Evolutionary conservation across 2,888 invertebrate genomes (phyloP), one percentile per base, ranked within the genome.

Genomic region (Lordiphosa fenestrarum): DNA sequence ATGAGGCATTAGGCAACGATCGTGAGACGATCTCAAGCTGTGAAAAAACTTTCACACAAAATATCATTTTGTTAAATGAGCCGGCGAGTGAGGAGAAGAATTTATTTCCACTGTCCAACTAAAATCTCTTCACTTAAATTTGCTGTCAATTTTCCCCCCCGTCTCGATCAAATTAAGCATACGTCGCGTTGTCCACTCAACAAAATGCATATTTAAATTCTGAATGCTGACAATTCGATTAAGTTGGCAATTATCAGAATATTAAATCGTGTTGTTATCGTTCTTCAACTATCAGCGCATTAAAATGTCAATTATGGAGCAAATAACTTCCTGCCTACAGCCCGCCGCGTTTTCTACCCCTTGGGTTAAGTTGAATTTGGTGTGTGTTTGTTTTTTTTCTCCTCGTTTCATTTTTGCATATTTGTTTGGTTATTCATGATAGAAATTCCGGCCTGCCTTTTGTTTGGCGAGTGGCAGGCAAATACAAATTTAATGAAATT

Each of bases 191-290:
- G 56, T 47, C 41, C 48, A 6, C 35, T 36, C 37, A 49, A 23
- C 51, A 51, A 13, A 23, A 33, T 52, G 36, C 38, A 53, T 65
- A 51, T 42, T 57, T 35, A 19, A 44, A 44, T 44, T 44, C 50
- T 15, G 40, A 25, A 38, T 39, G 66, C 48, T 44, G 80, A 74
- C 80, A 80, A 80, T 80, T 84, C 80, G 84, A 80, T 84, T 80
- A 80, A 84, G 83, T 82, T 69, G 65, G 61, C 84, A 80, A 80
- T 84, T 84, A 80, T 80, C 80, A 82, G 83, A 80, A 80, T 82
- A 84, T 80, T 78, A 82, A 84, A 80, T 80, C 84, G 53, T 12
- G 71, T 73, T 71, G 69, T 73, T 84, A 80, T 80, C 84, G 66
- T 62, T 61, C 42, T 46, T 55, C 72, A 67, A 82, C 82, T 74